Evolutionary conservation across 1,140 invertebrate genomes (phyloP).

Genomic region (Drosophila trapezifrons): DNA sequence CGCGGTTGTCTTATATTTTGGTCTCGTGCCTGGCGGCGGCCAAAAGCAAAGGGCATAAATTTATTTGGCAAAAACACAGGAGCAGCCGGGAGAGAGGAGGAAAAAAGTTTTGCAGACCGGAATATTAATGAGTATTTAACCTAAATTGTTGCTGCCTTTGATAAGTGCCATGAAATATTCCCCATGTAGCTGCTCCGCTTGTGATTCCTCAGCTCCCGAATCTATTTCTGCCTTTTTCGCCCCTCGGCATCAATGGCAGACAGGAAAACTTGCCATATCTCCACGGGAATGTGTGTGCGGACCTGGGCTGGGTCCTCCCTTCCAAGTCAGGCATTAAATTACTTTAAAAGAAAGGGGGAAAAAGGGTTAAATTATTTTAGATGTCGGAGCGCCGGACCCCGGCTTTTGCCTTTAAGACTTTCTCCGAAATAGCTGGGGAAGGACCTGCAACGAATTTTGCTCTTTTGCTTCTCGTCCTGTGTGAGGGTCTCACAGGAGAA

Average conservation of each 20-base stretch:
- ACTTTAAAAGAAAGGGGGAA: conserved; percentile 60
- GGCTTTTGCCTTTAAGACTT: conserved; percentile 55
- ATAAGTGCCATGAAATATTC: conserved; percentile 81
- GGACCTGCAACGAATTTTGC: conserved; percentile 32
- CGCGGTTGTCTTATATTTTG: conserved; percentile 45
- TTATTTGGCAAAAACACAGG: conserved; percentile 75
- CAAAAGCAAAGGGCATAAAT: conserved; percentile 73
- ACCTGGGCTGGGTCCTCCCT: conserved; percentile 18
- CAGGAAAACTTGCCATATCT: conserved; percentile 34
- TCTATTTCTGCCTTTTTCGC: conserved; percentile 21
- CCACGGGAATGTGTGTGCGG: conserved; percentile 33
- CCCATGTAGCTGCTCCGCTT: conserved; percentile 36
- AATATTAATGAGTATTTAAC: conserved; percentile 83
- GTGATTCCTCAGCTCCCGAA: conserved; percentile 10
- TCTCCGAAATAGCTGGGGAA: conserved; percentile 14
- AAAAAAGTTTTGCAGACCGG: conserved; percentile 78
- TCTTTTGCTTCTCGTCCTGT: conserved; percentile 29
- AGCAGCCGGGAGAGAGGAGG: conserved; percentile 1
- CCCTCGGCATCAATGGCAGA: conserved; percentile 54
- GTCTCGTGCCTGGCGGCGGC: conserved; percentile 63
- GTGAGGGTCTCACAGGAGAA: conserved; percentile 25
- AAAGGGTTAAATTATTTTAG: conserved; percentile 75
- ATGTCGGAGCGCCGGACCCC: conserved; percentile 26
- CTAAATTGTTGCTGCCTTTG: conserved; percentile 83
- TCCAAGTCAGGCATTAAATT: conserved; percentile 67